phyloP scores from a whole-genome alignment of 2,888 invertebrate genomes.

The Leptopilina drosophilae region DNA sequence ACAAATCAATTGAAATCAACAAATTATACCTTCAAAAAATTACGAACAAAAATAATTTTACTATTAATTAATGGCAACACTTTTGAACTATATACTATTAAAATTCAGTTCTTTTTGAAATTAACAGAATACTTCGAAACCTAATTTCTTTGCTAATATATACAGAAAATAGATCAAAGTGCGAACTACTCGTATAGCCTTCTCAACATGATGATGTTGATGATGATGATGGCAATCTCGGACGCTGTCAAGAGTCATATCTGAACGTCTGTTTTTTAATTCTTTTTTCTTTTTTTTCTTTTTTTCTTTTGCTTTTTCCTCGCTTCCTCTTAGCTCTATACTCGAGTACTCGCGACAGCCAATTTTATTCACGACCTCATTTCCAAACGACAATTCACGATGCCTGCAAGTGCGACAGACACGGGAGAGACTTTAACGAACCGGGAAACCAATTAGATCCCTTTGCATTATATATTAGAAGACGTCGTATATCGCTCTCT shows the following conservation, averaged over 20 bases:
- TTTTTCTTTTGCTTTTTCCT: background rate
- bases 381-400: conserved; percentile 44
- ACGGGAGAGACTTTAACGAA: conserved; percentile 57
- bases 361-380: conserved; percentile 56
- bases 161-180: no score
- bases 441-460: conserved; percentile 60
- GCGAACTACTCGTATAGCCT: no score
- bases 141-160: no score
- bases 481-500: background rate
- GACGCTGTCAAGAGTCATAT: conserved; percentile 2
- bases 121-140: no score
- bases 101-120: no score
- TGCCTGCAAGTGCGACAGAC: conserved; percentile 52
- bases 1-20: no score
- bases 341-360: conserved; percentile 46
- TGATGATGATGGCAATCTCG: background rate
- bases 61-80: no score
- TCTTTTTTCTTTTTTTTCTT: background rate
- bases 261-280: background rate
- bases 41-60: no score
- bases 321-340: conserved; percentile 19
- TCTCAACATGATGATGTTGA: background rate
- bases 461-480: conserved; percentile 48
- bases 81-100: no score
- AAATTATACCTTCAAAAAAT: no score